phyloP scores from a whole-genome alignment of 2,797 vertebrate species.

The Pempheris klunzingeri region DNA sequence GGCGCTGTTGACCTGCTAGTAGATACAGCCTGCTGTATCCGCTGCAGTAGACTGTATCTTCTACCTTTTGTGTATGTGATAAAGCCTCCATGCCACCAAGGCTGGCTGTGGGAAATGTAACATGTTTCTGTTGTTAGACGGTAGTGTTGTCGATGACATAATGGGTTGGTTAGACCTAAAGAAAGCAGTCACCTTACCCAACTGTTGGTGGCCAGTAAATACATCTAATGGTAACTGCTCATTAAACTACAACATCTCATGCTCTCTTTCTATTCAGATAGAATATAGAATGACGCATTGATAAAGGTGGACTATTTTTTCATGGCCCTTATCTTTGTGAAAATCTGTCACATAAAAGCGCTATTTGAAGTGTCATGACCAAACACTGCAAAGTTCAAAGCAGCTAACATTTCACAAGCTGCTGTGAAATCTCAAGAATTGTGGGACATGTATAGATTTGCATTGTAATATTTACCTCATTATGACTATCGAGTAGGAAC shows the following conservation, averaged over 20 bases:
- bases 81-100: slow-evolving; percentile 12
- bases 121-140: slow-evolving; percentile 21
- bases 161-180: background rate
- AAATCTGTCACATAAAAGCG: slow-evolving; percentile 8
- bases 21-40: background rate
- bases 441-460: background rate
- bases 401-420: background rate
- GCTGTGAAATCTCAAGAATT: background rate
- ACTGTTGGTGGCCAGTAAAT: background rate
- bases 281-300: background rate
- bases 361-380: too few species aligned
- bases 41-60: background rate
- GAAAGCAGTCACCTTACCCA: background rate
- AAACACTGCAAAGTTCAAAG: too few species aligned
- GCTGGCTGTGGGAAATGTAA: background rate
- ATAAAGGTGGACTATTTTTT: background rate
- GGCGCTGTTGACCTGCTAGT: slow-evolving; percentile 1
- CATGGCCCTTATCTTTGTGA: slow-evolving; percentile 1
- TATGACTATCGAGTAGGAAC: background rate
- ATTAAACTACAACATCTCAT: background rate
- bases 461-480: slow-evolving; percentile 1
- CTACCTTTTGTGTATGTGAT: background rate
- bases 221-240: background rate
- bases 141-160: background rate
- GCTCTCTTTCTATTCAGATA: background rate